A percentile compares a stretch with the other conserved stretches of the same genome.
phyloP scores from a whole-genome alignment of 1,140 invertebrate genomes.

The Teleopsis dalmanni region DNA sequence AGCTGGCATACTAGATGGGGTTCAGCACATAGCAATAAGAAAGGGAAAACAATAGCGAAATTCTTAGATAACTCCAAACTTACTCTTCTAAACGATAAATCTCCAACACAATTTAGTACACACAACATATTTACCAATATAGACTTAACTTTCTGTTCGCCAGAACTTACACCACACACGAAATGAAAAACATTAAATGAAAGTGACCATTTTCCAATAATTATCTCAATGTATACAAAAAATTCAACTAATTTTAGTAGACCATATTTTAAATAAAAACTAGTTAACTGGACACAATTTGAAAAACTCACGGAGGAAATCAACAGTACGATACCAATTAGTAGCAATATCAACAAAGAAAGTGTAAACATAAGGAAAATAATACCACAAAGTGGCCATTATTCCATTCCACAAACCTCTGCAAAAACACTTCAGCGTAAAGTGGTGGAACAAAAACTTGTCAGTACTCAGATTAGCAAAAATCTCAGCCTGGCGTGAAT shows the following conservation, averaged over 20 bases:
- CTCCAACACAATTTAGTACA: constrained; percentile 8
- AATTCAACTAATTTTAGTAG: background rate
- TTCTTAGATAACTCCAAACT: constrained; percentile 1
- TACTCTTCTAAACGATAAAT: constrained; percentile 7
- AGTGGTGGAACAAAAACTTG: background rate
- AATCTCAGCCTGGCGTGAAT: background rate
- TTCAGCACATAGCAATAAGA: constrained; percentile 4
- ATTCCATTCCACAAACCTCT: constrained; percentile 4
- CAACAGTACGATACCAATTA: background rate
- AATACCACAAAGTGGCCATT: background rate
- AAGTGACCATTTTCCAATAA: constrained; percentile 7
- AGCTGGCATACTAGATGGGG: constrained; percentile 8
- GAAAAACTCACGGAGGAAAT: background rate
- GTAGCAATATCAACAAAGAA: constrained; percentile 8
- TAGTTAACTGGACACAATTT: constrained; percentile 6
- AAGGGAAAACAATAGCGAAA: constrained; percentile 3
- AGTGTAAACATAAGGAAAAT: background rate
- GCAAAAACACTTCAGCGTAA: background rate
- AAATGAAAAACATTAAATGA: background rate
- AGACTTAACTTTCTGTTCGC: background rate
- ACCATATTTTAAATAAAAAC: background rate
- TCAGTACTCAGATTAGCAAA: background rate
- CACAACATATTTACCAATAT: constrained; percentile 6
- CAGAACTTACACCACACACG: background rate
- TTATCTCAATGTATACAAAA: background rate